A percentile compares a stretch with the other conserved stretches of the same genome.
These are phyloP conservation scores for Sarcophaga caerulescens DNA, from an alignment of 2,888 invertebrate genomes.

Conservation along the genomic window DNA sequence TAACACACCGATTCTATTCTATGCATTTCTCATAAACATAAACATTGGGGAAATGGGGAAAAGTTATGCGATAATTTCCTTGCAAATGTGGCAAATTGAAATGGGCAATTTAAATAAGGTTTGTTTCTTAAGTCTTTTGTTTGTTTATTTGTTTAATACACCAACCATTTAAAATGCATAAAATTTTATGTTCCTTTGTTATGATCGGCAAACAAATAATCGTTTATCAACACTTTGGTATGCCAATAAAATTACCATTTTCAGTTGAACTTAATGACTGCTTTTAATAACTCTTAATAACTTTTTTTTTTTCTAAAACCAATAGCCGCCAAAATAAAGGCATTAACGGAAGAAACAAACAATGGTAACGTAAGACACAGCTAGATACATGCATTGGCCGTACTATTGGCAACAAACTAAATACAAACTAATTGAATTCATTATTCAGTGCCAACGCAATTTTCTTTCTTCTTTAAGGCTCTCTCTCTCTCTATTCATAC, in stretches of 20 bases:
- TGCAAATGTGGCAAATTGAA: too few relatives aligned
- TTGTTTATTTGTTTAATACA: background rate
- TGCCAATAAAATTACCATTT: background rate
- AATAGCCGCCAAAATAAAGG: constrained; percentile 51
- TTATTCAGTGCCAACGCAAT: constrained; percentile 69
- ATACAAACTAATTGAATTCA: constrained; percentile 70
- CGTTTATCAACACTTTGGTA: constrained; percentile 47
- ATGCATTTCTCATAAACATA: too few relatives aligned
- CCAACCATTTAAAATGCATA: background rate
- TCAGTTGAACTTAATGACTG: constrained; percentile 23
- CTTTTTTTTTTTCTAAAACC: background rate
- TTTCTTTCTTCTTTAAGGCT: constrained; percentile 13
- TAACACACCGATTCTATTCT: too few relatives aligned
- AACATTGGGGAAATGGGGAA: too few relatives aligned
- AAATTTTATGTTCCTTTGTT: constrained; percentile 32
- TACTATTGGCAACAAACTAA: constrained; percentile 12
- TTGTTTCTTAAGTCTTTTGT: background rate
- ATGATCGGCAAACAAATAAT: constrained; percentile 44
- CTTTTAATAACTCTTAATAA: constrained; percentile 38
- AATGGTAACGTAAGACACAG: constrained; percentile 38
- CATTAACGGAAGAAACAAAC: constrained; percentile 16
- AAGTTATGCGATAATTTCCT: too few relatives aligned
- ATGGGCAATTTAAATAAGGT: background rate
- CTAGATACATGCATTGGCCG: too few relatives aligned
- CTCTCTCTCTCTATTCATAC: background rate